Conservation (phyloP, 2,888 invertebrate genomes). For the Chydorus sphaericus region DNA sequence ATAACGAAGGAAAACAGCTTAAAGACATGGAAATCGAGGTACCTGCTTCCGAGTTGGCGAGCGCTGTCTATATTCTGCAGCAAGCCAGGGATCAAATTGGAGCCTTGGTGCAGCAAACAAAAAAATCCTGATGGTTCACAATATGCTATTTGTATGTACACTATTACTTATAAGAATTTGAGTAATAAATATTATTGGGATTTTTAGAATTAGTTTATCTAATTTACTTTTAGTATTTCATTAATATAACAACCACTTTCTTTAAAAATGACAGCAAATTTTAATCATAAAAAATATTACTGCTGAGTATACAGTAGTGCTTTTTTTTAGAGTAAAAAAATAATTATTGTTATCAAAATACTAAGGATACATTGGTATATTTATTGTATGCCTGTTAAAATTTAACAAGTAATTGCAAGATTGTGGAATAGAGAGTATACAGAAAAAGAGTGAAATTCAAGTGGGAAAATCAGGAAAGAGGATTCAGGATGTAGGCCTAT, state of each 20-base stretch:
- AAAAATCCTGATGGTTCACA: not conserved
- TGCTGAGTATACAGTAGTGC: too few species aligned
- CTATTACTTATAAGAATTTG: not conserved
- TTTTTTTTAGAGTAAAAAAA: too few species aligned
- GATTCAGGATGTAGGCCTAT: too few species aligned
- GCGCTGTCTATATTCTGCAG: not conserved
- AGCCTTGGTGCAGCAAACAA: not conserved
- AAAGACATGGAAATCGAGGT: not conserved
- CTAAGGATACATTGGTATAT: too few species aligned
- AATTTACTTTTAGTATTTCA: not conserved
- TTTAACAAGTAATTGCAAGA: too few species aligned
- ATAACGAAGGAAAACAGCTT: not conserved
- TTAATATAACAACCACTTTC: not conserved
- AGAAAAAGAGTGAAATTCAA: too few species aligned
- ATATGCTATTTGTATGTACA: not conserved
- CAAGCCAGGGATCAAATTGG: conserved; percentile 1
- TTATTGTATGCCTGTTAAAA: too few species aligned
- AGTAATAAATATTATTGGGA: not conserved
- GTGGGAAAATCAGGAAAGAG: too few species aligned
- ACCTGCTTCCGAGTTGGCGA: not conserved
- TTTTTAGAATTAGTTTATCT: too few species aligned
- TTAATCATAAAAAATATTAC: too few species aligned
- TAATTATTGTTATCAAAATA: too few species aligned
- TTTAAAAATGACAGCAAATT: not conserved
- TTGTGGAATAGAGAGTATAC: too few species aligned